Base-by-base conservation (phyloP, 1,140 invertebrate genomes). In the Cotesia glomerata region DNA sequence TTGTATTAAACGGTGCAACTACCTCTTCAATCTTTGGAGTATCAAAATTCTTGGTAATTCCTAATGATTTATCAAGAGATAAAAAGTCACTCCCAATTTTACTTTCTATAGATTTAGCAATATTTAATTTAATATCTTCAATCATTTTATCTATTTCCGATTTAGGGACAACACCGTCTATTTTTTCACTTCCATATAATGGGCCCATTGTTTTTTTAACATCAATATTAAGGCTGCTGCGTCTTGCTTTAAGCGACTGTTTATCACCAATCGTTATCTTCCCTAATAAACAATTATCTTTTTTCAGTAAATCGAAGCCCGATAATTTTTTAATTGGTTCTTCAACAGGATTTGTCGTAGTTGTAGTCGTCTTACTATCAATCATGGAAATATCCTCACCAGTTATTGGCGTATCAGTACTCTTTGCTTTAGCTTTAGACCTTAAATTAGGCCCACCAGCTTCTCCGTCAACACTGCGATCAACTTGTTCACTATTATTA, bases 71-170 rank as follows among this genome's bases (percentile, higher is more conserved):
- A 4, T 83, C 84, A 1, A 80, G 75, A 0, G 79, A 77, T 34
- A 79, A 85, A 4, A 86, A 84, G 62, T 84, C 85, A 35, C 73
- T 84, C 18, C 87, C 84, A 5, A 86, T 85, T 65, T 84, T 85
- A 39, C 74, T 84, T 26, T 87, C 84, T 3, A 87, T 87, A 0
- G 82, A 79, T 67, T 87, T 86, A 0, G 79, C 85, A 14, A 87
- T 87, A 0, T 76, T 82, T 3, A 86, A 35, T 67, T 87, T 87
- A 5, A 87, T 86, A 34, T 79, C 79, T 32, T 86, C 83, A 51
- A 87, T 87, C 84, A 87, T 87, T 64, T 84, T 80, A 74, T 87
- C 86, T 36, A 87, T 85, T 4, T 85, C 78, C 0, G 81, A 82
- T 35, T 83, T 83, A 7, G 79, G 79, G 2, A 74, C 74, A 32